phyloP scores from a whole-genome alignment of 92 coral and sea anemone species.

The Umimayanthus kanabou region DNA sequence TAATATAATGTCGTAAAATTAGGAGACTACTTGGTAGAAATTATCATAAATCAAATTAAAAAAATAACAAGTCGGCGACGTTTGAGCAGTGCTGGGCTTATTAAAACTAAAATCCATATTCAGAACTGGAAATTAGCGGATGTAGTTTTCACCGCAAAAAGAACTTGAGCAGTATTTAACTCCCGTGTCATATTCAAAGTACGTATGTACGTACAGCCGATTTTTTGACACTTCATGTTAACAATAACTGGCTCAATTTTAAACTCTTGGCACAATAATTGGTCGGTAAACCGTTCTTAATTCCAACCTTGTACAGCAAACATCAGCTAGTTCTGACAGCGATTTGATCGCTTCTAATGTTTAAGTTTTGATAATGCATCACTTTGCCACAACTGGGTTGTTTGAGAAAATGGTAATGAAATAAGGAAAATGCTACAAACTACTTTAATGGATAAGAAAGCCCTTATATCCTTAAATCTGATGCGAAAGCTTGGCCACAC shows the following conservation, averaged over 20 bases:
- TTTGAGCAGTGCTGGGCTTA: conserved; percentile 55
- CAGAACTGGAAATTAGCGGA: conserved; percentile 25
- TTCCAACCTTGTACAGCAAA: conserved; percentile 33
- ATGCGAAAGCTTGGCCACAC: background rate
- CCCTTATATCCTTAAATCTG: background rate
- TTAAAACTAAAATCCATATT: conserved; percentile 37
- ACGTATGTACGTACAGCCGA: background rate
- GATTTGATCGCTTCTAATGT: conserved; percentile 11
- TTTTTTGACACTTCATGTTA: conserved; percentile 10
- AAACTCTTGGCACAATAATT: conserved; percentile 24
- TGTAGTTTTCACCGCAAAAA: conserved; percentile 5
- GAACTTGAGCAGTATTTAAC: background rate
- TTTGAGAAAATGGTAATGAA: background rate
- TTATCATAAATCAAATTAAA: conserved; percentile 77
- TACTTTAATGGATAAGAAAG: background rate
- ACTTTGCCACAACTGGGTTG: background rate
- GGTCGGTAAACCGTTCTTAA: conserved; percentile 12
- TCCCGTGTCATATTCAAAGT: background rate
- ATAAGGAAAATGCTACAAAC: background rate
- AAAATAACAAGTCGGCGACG: conserved; percentile 62
- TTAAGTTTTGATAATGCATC: conserved; percentile 1
- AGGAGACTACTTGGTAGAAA: conserved; percentile 42
- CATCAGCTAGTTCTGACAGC: conserved; percentile 13
- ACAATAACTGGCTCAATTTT: conserved; percentile 1
- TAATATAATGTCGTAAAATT: conserved; percentile 19